Evolutionary conservation across 2,113 vertebrate species (phyloP), one percentile per base, ranked within the genome.

Genomic region (Rhipidura dahli): DNA sequence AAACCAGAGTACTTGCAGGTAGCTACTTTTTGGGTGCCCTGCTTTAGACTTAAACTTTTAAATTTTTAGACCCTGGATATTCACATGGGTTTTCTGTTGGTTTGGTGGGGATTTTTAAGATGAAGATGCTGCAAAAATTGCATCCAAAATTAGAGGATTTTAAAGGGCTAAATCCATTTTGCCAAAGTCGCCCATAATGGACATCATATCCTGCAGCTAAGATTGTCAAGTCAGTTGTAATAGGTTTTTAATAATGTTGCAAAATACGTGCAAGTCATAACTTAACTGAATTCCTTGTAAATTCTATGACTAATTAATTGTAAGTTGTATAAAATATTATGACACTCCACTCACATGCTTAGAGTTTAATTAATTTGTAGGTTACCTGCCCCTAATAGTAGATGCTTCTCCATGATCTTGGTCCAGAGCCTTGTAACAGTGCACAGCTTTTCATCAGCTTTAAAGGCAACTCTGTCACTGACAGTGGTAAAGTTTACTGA

Each of bases 281-380:
- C 49, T 72, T 64, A 71, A 68, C 53, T 86, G 63, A 81, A 75
- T 75, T 86, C 59, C 75, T 71, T 90, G 68, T 61, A 81, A 71
- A 56, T 86, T 93, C 75, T 56, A 66, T 49, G 39, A 75, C 51
- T 66, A 78, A 76, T 90, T 90, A 96, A 90, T 86, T 86, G 73
- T 39, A 88, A 60, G 33, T 54, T 51, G n/a, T 64, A 70, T 81
- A 86, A 96, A 96, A 96, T 77, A 65, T 83, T 95, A 54, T 80
- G 75, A 75, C 86, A 59, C 51, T 54, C 15, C 40, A 70, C 88
- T 94, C 83, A 64, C 35, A 60, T 56, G 44, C 51, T 86, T 75
- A 49, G 56, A 90, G 86, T 93, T 66, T 56, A 91, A 94, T 92
- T 89, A 79, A 73, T 81, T 35, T 88, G 54, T 44, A 40, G 22